These are phyloP conservation scores for Enteromius unitaeniatus DNA, from an alignment of 2,797 vertebrate genomes.

Conservation along the genomic window DNA sequence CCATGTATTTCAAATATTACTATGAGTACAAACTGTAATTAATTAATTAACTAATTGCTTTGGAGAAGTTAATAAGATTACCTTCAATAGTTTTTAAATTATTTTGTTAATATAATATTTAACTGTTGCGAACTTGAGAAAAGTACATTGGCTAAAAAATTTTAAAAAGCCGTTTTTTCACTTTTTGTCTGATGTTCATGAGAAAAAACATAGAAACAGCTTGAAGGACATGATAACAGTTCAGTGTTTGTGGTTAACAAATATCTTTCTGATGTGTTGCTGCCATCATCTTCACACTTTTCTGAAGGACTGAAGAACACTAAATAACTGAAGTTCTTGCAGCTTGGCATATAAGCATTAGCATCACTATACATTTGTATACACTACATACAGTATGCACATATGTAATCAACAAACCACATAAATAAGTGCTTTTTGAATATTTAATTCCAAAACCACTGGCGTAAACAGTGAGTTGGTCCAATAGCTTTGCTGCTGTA, in stretches of 20 bases:
- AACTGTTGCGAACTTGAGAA: background rate
- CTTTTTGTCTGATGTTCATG: background rate
- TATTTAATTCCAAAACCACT: background rate
- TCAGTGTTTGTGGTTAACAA: constrained; percentile 23
- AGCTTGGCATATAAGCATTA: too few species aligned
- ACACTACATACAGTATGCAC: background rate
- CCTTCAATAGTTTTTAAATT: background rate
- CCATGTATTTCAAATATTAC: background rate
- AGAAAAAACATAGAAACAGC: background rate
- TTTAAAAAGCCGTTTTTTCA: background rate
- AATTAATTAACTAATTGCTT: background rate
- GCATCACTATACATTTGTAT: too few species aligned
- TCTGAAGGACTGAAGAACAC: background rate
- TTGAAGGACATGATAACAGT: background rate
- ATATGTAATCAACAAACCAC: background rate
- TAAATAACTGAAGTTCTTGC: background rate
- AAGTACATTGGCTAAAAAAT: background rate
- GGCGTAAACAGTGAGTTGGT: background rate
- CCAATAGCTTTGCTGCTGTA: background rate
- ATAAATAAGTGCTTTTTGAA: background rate
- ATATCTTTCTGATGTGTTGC: constrained; percentile 34
- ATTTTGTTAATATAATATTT: background rate
- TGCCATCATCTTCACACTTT: constrained; percentile 15
- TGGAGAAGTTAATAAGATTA: background rate
- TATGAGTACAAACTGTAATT: background rate